These are phyloP conservation scores for Pogonus chalceus DNA, from an alignment of 1,140 invertebrate genomes.

Conservation along the genomic window DNA sequence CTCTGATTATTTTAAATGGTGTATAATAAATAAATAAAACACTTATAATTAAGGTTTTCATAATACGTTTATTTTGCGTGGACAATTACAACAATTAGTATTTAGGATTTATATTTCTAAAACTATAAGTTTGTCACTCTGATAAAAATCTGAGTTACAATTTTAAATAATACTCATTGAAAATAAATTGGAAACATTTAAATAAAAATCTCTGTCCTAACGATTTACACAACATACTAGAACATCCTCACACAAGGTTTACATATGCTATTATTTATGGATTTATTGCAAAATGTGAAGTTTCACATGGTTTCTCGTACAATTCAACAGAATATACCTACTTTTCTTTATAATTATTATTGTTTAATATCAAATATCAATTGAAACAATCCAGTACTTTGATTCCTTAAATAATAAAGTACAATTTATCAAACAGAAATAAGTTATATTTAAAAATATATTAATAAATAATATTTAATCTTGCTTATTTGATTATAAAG, in stretches of 20 bases:
- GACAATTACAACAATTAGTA: slow-evolving; percentile 36
- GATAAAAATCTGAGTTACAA: slow-evolving; percentile 29
- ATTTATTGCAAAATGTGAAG: neutral
- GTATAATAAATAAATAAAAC: no score
- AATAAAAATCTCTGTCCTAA: slow-evolving; percentile 27
- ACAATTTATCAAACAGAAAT: no score
- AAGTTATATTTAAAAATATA: no score
- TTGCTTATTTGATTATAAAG: no score
- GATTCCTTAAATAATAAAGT: no score
- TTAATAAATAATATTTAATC: no score
- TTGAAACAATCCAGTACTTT: no score
- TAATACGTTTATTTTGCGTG: slow-evolving; percentile 32
- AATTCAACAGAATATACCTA: no score
- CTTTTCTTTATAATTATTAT: no score
- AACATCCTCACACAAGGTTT: slow-evolving; percentile 11
- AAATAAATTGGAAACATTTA: slow-evolving; percentile 19
- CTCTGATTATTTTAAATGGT: no score
- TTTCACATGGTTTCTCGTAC: no score
- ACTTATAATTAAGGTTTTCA: slow-evolving; percentile 18
- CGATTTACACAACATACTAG: slow-evolving; percentile 32
- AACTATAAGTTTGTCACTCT: slow-evolving; percentile 24
- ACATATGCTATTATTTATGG: neutral
- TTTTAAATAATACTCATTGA: slow-evolving; percentile 32
- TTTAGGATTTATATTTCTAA: slow-evolving; percentile 22
- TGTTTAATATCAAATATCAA: no score